phyloP scores from a whole-genome alignment of 2,797 vertebrate genomes.

The Pitangus sulphuratus region DNA sequence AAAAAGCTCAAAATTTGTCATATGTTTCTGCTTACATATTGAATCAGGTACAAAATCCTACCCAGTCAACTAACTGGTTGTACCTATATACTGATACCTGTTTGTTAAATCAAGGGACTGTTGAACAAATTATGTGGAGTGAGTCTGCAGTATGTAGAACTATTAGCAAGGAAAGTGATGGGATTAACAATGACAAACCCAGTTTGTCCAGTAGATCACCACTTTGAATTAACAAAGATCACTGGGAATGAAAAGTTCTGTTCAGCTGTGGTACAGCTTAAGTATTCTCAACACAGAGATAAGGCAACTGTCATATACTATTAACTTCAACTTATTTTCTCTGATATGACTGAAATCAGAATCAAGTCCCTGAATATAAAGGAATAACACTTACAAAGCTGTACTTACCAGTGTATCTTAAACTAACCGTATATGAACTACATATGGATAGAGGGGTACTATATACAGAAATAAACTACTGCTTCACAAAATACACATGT shows the following conservation, averaged over 20 bases:
- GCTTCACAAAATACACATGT: background rate
- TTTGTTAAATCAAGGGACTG: background rate
- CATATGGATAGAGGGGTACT: background rate
- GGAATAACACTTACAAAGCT: background rate
- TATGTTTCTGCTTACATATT: background rate
- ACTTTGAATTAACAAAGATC: conserved; percentile 24
- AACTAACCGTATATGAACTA: background rate
- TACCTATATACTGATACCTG: background rate
- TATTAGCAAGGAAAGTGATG: background rate
- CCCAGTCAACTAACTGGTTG: background rate
- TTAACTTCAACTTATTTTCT: conserved; percentile 19
- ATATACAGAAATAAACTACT: background rate
- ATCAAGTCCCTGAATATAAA: background rate
- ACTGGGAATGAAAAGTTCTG: background rate
- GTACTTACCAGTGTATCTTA: background rate
- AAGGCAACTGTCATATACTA: background rate
- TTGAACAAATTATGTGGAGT: background rate
- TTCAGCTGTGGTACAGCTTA: background rate
- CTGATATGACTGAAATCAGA: conserved; percentile 1
- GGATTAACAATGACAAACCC: background rate
- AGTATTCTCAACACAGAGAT: background rate
- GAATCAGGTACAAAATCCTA: background rate
- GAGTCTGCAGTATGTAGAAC: background rate
- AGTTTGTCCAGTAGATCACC: background rate
- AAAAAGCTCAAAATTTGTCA: background rate